Evolutionary conservation across 2,797 vertebrate genomes (phyloP).

Genomic region (Tauraco hartlaubi): DNA sequence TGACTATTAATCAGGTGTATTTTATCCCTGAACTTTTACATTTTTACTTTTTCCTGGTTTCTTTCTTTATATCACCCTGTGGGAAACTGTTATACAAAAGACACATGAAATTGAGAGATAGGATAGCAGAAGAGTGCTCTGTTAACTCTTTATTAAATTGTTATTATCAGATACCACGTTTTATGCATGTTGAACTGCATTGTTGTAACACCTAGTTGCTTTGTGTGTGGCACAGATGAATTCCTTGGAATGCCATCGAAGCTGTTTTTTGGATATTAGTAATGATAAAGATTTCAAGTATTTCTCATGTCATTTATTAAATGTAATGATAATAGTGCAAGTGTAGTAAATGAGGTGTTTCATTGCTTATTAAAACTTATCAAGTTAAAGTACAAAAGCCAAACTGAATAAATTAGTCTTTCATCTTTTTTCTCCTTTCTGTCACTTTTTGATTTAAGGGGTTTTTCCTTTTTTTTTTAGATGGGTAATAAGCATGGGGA

Average conservation of each 20-base stretch:
- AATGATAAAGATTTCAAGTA: conserved; percentile 32
- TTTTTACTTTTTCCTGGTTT: neutral
- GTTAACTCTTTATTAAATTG: neutral
- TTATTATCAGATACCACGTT: neutral
- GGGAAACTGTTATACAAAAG: neutral
- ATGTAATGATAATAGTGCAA: conserved; percentile 21
- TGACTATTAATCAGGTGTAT: neutral
- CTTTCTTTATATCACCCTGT: neutral
- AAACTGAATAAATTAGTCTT: conserved; percentile 27
- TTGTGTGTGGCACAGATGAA: conserved; percentile 39
- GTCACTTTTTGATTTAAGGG: conserved; percentile 37
- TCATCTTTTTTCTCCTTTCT: conserved; percentile 33
- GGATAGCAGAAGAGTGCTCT: neutral
- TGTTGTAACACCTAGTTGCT: neutral
- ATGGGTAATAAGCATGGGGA: conserved; percentile 19
- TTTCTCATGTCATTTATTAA: conserved; percentile 24
- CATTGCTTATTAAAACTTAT: conserved; percentile 20
- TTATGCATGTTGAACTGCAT: neutral
- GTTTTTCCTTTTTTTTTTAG: accelerated
- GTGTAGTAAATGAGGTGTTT: conserved; percentile 36
- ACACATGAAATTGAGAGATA: neutral
- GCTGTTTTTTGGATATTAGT: conserved; percentile 20
- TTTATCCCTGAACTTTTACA: neutral
- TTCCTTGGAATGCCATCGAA: conserved; percentile 59
- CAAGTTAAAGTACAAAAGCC: conserved; percentile 10